These are phyloP conservation scores for Parasteatoda tepidariorum DNA, from an alignment of 1,140 invertebrate species.

Conservation along the genomic window DNA sequence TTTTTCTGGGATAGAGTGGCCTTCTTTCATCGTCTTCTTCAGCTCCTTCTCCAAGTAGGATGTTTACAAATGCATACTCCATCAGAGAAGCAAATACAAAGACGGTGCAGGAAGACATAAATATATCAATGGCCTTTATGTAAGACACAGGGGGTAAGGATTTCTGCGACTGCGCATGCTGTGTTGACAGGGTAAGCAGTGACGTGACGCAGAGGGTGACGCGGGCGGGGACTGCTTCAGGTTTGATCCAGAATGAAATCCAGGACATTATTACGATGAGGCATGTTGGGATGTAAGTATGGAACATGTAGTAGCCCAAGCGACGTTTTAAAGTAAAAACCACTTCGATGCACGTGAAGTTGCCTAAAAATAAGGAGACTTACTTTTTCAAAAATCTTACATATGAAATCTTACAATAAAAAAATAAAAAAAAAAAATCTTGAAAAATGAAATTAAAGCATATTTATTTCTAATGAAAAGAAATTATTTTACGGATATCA, in stretches of 20 bases:
- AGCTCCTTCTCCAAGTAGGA: constrained; percentile 19
- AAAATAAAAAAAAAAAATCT: too few relatives aligned
- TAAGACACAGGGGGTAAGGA: constrained; percentile 90
- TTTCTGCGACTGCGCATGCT: constrained; percentile 73
- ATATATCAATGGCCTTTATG: constrained; percentile 73
- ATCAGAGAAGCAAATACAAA: constrained; percentile 94
- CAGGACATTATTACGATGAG: constrained; percentile 68
- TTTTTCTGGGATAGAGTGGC: constrained; percentile 71
- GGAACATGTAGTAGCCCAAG: constrained; percentile 85
- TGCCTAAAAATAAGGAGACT: constrained; percentile 71
- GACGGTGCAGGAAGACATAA: constrained; percentile 63
- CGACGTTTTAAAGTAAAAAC: constrained; percentile 86
- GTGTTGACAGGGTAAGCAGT: constrained; percentile 85
- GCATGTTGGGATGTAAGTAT: constrained; percentile 71
- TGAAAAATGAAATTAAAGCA: too few relatives aligned
- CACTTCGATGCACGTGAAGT: constrained; percentile 89
- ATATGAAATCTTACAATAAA: too few relatives aligned
- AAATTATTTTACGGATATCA: too few relatives aligned
- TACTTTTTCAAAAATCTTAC: too few relatives aligned
- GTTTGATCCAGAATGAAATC: constrained; percentile 81
- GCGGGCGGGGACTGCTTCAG: constrained; percentile 67
- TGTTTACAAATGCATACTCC: constrained; percentile 79
- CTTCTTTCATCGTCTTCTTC: neutral
- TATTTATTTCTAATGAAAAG: too few relatives aligned
- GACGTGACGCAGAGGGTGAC: constrained; percentile 68